Evolutionary conservation across 2,888 invertebrate species (phyloP), one percentile per base, ranked within the genome.

Genomic region (Homarus gammarus): DNA sequence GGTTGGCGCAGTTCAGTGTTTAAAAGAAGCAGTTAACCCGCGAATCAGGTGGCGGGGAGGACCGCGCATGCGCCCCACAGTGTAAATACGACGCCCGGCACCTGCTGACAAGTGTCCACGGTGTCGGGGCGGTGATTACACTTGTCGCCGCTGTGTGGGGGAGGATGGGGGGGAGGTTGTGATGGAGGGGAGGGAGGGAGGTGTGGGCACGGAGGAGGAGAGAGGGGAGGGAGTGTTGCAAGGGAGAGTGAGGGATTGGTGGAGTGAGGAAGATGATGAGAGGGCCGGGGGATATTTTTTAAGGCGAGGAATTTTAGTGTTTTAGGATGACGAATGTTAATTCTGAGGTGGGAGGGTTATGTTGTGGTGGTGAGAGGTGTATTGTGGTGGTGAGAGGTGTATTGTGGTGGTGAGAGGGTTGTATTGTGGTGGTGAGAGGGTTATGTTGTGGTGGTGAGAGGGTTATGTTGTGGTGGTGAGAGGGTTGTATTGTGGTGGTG

Each of bases 1-100:
- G 81, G 79, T 87, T 87, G 79, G 87, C 87, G 81, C 87, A 87
- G 87, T 87, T 87, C 87, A 81, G 87, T 87, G 81, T 87, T 87
- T 87, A 87, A 81, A 87, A 81, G 87, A 81, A 81, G 87, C 87
- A 87, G 75, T 87, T 87, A 81, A 81, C 81, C 73, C 81, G 87
- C 75, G 87, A 87, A 81, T 87, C 87, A 87, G 87, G 75, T 73
- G 81, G 73, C 87, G 61, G 40, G 31, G 64, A 38, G 38, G 72
- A 72, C 81, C 73, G 77, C 81, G 87, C 87, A 87, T 81, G 87
- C 81, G 87, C 72, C 87, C 18, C 6, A 22, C 61, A 72, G 87
- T 87, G 87, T 87, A 87, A 87, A 87, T 81, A 79, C 78, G 51
- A 64, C 79, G 68, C 78, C 72, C 68, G 79, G 68, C 87, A 73